Evolutionary conservation across 1,140 invertebrate genomes (phyloP).

Genomic region (Drosophila ambigua): DNA sequence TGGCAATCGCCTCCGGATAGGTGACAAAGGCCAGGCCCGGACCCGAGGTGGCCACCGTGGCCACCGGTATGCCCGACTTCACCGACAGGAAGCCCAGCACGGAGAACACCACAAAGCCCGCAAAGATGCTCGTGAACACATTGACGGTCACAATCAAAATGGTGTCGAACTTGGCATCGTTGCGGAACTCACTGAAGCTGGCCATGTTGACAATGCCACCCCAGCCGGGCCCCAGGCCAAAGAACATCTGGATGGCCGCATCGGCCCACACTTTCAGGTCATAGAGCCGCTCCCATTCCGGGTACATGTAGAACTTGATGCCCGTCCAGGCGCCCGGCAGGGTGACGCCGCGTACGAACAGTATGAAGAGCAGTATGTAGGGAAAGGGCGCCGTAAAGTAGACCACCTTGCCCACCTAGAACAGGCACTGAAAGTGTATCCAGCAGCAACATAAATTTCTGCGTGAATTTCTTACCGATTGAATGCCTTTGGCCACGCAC

Average conservation of each 20-base stretch:
- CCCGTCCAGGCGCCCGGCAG: slow-evolving; percentile 91
- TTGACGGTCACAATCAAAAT: slow-evolving; percentile 90
- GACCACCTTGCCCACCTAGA: slow-evolving; percentile 87
- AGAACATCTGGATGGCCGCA: slow-evolving; percentile 96
- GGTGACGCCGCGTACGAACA: slow-evolving; percentile 90
- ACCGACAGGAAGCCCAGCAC: slow-evolving; percentile 95
- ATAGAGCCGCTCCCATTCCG: slow-evolving; percentile 90
- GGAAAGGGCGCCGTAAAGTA: slow-evolving; percentile 95
- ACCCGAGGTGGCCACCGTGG: slow-evolving; percentile 94
- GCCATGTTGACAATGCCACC: slow-evolving; percentile 96
- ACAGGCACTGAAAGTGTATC: background rate
- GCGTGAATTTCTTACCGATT: slow-evolving; percentile 85
- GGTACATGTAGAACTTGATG: slow-evolving; percentile 92
- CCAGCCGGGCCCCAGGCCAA: slow-evolving; percentile 95
- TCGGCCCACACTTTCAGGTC: slow-evolving; percentile 94
- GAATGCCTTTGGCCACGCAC: slow-evolving; percentile 92
- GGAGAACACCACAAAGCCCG: slow-evolving; percentile 97
- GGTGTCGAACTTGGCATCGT: slow-evolving; percentile 90
- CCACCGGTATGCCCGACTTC: slow-evolving; percentile 92
- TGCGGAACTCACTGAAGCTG: slow-evolving; percentile 94
- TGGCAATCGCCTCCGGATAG: slow-evolving; percentile 95
- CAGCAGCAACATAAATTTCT: background rate
- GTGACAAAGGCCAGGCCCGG: slow-evolving; percentile 96
- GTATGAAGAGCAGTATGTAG: slow-evolving; percentile 90
- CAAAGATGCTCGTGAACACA: slow-evolving; percentile 95